A percentile compares a stretch with the other conserved stretches of the same genome.
These are phyloP conservation scores for Tragelaphus imberbis DNA, from an alignment of 2,113 vertebrate genomes.

Conservation along the genomic window DNA sequence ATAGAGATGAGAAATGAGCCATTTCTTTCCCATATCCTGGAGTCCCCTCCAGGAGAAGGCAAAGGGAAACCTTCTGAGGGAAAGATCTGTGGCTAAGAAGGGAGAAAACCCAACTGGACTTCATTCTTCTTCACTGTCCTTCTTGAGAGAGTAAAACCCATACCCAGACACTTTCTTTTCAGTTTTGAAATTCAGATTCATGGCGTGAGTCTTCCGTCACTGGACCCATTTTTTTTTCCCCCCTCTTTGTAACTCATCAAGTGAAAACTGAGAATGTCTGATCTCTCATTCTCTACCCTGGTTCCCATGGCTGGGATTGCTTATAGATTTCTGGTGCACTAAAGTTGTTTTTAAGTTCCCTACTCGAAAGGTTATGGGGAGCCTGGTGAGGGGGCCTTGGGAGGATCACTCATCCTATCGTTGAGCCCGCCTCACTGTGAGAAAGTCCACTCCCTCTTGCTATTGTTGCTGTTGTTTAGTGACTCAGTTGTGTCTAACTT, in stretches of 20 bases:
- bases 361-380: neutral
- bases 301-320: neutral
- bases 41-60: neutral
- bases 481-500: neutral
- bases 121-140: neutral
- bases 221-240: neutral
- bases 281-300: neutral
- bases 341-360: neutral
- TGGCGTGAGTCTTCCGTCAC: accelerated
- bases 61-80: too few relatives aligned
- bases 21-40: neutral
- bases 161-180: neutral
- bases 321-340: neutral
- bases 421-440: neutral
- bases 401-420: neutral
- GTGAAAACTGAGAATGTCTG: neutral
- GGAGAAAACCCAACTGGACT: neutral
- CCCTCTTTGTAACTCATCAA: neutral
- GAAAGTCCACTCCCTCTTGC: neutral
- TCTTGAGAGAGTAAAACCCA: neutral
- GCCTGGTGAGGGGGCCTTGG: neutral
- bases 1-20: neutral
- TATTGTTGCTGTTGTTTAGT: neutral
- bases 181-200: neutral
- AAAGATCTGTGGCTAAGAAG: neutral